Percentiles rank a stretch among this genome's conserved stretches.
phyloP scores from a whole-genome alignment of 2,888 invertebrate genomes.

The Leucoptera coffeella region DNA sequence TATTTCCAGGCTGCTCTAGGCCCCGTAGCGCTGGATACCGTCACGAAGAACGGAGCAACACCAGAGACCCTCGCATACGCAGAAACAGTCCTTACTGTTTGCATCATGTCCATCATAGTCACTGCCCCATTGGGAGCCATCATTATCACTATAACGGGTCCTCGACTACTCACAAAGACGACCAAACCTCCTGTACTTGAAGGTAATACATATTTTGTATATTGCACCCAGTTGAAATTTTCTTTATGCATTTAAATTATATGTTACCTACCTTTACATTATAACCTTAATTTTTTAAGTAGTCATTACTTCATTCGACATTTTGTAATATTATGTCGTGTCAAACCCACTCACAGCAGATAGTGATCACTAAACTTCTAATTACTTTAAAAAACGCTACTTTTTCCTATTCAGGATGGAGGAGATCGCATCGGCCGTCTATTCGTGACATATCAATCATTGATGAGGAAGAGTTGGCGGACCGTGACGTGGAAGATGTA shows the following conservation, averaged over 20 bases:
- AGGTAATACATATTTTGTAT: slow-evolving; percentile 28
- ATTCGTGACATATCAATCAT: slow-evolving; percentile 83
- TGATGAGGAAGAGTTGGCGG: slow-evolving; percentile 72
- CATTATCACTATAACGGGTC: slow-evolving; percentile 72
- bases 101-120: slow-evolving; percentile 75
- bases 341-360: too few species aligned
- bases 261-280: too few species aligned
- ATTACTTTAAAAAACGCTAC: too few species aligned
- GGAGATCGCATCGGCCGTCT: slow-evolving; percentile 73
- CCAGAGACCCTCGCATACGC: slow-evolving; percentile 57
- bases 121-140: slow-evolving; percentile 83
- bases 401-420: slow-evolving; percentile 54
- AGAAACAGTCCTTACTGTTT: slow-evolving; percentile 65
- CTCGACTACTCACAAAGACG: slow-evolving; percentile 71
- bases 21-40: slow-evolving; percentile 66
- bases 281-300: too few species aligned
- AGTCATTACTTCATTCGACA: too few species aligned
- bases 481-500: slow-evolving; percentile 28
- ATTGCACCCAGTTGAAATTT: slow-evolving; percentile 2
- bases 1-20: slow-evolving; percentile 68
- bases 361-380: too few species aligned
- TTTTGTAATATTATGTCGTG: too few species aligned
- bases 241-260: slow-evolving; percentile 1
- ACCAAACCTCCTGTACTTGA: slow-evolving; percentile 61
- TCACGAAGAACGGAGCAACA: slow-evolving; percentile 27